phyloP scores from a whole-genome alignment of 2,113 vertebrate species.

The Acanthochromis polyacanthus region DNA sequence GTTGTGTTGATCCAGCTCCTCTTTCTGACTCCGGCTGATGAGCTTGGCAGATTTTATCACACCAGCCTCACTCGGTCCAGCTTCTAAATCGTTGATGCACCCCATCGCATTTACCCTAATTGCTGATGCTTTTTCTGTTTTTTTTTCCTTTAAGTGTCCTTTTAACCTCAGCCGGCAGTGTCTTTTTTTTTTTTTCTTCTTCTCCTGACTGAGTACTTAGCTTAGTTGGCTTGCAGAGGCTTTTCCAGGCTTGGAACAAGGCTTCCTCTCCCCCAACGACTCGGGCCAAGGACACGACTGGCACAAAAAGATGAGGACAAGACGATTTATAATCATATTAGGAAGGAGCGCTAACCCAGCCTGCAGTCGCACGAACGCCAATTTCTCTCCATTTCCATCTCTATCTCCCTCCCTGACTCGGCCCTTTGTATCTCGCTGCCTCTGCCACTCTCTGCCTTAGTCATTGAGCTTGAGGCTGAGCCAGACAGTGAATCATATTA shows the following conservation, averaged over 20 bases:
- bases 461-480: conserved; percentile 57
- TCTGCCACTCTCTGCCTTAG: conserved; percentile 53
- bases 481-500: conserved; percentile 67
- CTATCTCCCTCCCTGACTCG: conserved; percentile 35
- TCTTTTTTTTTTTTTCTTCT: not conserved
- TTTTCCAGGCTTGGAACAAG: conserved; percentile 25
- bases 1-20: not conserved
- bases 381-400: conserved; percentile 51
- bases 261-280: not conserved
- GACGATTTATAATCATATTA: conserved; percentile 66
- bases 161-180: conserved; percentile 29
- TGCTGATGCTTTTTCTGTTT: conserved; percentile 23
- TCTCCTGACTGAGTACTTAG: conserved; percentile 5
- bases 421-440: conserved; percentile 51
- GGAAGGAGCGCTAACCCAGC: conserved; percentile 18
- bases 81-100: conserved; percentile 21
- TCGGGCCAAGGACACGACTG: conserved; percentile 50
- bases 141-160: conserved; percentile 22
- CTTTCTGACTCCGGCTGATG: not conserved
- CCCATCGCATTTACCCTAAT: conserved; percentile 16
- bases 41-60: conserved; percentile 19
- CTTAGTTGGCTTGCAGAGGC: conserved; percentile 2
- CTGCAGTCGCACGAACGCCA: conserved; percentile 21
- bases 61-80: not conserved
- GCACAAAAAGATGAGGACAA: conserved; percentile 50